Conservation (phyloP, 2,888 invertebrate species). For the Hartigia nigra region DNA sequence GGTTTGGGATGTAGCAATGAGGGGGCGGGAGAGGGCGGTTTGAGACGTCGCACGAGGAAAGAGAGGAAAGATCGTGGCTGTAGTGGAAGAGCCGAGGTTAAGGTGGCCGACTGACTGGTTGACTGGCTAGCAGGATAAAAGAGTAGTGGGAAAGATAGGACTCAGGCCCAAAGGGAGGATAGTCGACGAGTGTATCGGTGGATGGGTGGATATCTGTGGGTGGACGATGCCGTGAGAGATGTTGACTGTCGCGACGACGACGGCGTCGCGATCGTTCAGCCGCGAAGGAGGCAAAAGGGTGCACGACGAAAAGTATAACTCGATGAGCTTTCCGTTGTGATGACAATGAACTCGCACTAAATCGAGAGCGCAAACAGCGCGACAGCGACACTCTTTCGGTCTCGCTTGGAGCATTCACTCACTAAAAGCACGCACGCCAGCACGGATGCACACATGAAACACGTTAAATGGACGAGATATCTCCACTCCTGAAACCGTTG, state of each 20-base stretch:
- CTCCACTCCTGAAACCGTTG: background rate
- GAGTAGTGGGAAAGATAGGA: background rate
- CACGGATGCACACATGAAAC: background rate
- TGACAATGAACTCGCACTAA: conserved; percentile 7
- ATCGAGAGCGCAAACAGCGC: background rate
- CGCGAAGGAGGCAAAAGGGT: background rate
- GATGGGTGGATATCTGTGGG: background rate
- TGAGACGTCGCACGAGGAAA: background rate
- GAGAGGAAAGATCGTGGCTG: background rate
- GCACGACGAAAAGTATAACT: too few relatives aligned
- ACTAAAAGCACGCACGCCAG: background rate
- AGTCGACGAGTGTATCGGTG: background rate
- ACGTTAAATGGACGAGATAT: background rate
- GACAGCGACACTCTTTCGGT: background rate
- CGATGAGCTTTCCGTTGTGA: background rate
- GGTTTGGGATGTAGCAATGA: background rate
- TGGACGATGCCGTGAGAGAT: too few relatives aligned
- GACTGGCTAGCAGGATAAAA: background rate
- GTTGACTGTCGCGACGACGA: background rate
- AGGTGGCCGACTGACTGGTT: background rate
- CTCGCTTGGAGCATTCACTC: background rate
- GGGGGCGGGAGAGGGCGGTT: background rate
- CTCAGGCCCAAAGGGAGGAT: background rate
- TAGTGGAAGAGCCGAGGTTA: background rate
- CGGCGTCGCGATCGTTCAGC: background rate